Conservation (phyloP, 1,140 invertebrate species). For the Matsumurasca onukii region DNA sequence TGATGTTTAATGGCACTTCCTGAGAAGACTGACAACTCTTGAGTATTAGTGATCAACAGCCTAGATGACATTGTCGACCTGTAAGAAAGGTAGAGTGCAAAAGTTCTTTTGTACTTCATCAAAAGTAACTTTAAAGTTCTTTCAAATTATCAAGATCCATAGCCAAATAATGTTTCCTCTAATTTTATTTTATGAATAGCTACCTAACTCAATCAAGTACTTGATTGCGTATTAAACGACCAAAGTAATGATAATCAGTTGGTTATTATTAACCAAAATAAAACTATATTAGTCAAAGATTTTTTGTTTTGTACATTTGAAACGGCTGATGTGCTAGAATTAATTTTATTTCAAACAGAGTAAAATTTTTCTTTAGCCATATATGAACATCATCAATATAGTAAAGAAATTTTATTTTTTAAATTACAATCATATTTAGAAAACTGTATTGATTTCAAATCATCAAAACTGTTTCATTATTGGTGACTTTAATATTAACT, state of each 20-base stretch:
- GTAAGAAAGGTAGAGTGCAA: background rate
- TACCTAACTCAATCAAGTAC: too few relatives aligned
- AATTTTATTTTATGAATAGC: background rate
- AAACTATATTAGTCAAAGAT: background rate
- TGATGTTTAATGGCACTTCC: conserved; percentile 23
- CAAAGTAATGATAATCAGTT: background rate
- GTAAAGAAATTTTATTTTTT: background rate
- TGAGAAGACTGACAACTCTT: conserved; percentile 11
- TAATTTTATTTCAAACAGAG: background rate
- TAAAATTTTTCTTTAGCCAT: background rate
- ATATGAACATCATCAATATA: background rate
- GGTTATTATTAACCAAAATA: background rate
- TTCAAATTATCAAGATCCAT: background rate
- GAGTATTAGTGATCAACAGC: background rate
- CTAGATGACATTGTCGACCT: background rate
- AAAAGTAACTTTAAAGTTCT: too few relatives aligned
- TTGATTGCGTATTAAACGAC: background rate
- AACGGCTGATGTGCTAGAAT: background rate
- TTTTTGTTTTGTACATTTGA: background rate
- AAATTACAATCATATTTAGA: background rate
- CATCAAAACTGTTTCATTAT: background rate
- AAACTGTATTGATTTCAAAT: background rate
- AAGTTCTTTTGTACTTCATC: background rate
- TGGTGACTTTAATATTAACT: background rate
- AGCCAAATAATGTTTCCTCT: background rate